Evolutionary conservation across 2,797 vertebrate genomes (phyloP).

Genomic region (Phataginus tetradactyla): DNA sequence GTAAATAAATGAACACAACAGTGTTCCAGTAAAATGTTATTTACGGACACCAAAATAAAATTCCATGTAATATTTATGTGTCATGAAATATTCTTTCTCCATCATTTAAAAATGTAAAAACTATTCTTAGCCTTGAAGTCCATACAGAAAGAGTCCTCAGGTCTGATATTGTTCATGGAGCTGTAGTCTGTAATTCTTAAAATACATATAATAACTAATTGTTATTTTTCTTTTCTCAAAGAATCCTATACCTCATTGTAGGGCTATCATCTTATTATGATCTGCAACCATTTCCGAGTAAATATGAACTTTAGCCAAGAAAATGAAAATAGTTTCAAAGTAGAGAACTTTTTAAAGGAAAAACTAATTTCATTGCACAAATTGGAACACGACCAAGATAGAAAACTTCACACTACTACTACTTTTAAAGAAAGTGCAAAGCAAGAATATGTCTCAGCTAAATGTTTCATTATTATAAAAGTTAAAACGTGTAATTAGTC

Average conservation of each 20-base stretch:
- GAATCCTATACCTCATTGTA: neutral
- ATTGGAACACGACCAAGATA: conserved; percentile 54
- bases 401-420: conserved; percentile 64
- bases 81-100: neutral
- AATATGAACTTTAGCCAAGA: neutral
- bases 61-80: neutral
- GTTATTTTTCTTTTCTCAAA: neutral
- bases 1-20: neutral
- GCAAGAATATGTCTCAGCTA: conserved; percentile 52
- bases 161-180: neutral
- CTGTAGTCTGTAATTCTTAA: neutral
- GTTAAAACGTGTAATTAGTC: conserved; percentile 69
- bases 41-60: conserved; percentile 28
- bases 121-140: neutral
- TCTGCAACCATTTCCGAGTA: neutral
- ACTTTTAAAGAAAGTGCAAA: conserved; percentile 63
- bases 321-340: conserved; percentile 46
- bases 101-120: conserved; percentile 4
- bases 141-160: neutral
- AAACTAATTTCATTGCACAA: conserved; percentile 55
- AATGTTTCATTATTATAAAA: conserved; percentile 65
- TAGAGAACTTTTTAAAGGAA: conserved; percentile 29
- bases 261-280: neutral
- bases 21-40: neutral
- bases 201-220: neutral